Percentiles rank a stretch among this genome's conserved stretches.
Evolutionary conservation across 2,113 vertebrate genomes (phyloP).

Genomic region (Vicugna pacos): DNA sequence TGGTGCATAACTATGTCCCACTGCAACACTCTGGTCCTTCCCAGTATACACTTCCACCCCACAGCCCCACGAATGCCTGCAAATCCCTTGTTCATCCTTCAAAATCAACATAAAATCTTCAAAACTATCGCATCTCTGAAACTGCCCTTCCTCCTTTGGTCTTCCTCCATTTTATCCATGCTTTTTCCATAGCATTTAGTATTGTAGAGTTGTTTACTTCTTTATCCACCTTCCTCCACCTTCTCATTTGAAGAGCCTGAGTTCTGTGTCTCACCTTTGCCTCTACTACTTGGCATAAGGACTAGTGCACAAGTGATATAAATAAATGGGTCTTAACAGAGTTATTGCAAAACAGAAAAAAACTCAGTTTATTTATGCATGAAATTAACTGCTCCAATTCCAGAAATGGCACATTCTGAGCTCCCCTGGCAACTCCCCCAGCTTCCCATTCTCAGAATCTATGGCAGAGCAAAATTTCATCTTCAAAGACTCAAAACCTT

Average conservation of each 20-base stretch:
- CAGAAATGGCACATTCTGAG: neutral
- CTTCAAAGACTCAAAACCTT: slow-evolving; percentile 13
- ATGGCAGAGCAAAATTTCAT: neutral
- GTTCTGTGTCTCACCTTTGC: neutral
- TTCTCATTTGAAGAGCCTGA: neutral
- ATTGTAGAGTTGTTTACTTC: neutral
- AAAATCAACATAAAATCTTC: neutral
- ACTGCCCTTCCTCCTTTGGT: neutral
- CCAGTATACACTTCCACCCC: neutral
- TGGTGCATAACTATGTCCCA: neutral
- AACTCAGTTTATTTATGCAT: neutral
- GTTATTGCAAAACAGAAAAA: neutral
- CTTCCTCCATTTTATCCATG: neutral
- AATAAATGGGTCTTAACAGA: neutral
- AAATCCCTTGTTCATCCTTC: neutral
- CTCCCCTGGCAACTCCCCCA: neutral
- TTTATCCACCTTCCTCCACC: neutral
- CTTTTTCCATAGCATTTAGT: neutral
- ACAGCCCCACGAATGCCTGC: neutral
- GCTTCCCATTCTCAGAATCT: neutral
- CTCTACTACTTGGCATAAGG: neutral
- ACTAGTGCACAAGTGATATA: neutral
- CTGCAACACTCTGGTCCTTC: neutral
- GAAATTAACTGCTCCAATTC: neutral
- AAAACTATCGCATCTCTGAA: neutral